Evolutionary conservation across 2,113 vertebrate genomes (phyloP).

Genomic region (Dendrocopos noguchii): DNA sequence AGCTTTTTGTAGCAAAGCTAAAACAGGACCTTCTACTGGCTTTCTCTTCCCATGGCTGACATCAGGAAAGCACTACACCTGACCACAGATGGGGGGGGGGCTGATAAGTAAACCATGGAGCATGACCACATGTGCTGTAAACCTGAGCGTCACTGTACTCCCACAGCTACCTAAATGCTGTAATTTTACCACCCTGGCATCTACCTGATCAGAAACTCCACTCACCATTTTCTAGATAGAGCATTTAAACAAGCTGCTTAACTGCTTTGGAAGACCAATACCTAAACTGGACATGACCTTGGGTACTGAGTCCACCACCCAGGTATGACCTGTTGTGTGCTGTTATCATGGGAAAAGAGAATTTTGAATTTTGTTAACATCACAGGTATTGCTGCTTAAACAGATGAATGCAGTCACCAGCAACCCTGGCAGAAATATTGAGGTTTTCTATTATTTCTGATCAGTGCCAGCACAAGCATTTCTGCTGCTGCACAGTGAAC

Average conservation of each 20-base stretch:
- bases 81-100: not conserved
- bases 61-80: not conserved
- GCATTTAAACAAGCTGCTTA: not conserved
- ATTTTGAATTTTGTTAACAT: too few relatives aligned
- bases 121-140: not conserved
- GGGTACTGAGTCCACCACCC: not conserved
- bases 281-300: not conserved
- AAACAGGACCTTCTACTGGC: not conserved
- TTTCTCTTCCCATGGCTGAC: not conserved
- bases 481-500: not conserved
- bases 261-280: not conserved
- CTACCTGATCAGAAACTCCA: not conserved
- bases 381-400: not conserved
- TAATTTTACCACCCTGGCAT: not conserved
- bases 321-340: not conserved
- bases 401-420: not conserved
- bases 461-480: not conserved
- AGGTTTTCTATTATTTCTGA: not conserved
- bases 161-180: not conserved
- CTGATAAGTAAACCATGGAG: not conserved
- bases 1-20: not conserved
- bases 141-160: fast-evolving
- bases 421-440: not conserved
- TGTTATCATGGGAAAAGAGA: fast-evolving
- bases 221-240: not conserved